Evolutionary conservation across 2,888 invertebrate species (phyloP).

Genomic region (Nephrotoma appendiculata): DNA sequence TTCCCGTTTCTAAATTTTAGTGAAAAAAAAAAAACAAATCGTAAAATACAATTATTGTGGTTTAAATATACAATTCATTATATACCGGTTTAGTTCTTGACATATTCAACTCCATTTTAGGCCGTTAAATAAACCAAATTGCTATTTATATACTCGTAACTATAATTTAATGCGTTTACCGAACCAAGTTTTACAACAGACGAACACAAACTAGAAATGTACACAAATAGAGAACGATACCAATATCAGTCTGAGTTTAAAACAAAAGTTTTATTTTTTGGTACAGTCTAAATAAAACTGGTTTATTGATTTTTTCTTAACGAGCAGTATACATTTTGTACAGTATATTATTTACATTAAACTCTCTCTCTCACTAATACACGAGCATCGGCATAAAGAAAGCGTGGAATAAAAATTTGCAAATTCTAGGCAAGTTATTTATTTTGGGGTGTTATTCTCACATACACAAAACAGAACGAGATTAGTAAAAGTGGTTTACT

Average conservation of each 20-base stretch:
- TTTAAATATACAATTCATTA: background rate
- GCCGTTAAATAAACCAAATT: background rate
- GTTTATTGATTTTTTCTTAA: background rate
- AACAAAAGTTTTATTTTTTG: background rate
- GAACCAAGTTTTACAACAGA: background rate
- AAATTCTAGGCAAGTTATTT: too few species aligned
- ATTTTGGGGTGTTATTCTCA: too few species aligned
- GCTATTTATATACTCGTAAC: background rate
- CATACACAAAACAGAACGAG: too few species aligned
- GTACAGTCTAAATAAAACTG: background rate
- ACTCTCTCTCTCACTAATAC: background rate
- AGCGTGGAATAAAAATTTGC: background rate
- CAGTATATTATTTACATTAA: background rate
- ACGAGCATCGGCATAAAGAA: background rate
- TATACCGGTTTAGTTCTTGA: background rate
- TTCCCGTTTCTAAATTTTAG: background rate
- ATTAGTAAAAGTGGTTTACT: too few species aligned
- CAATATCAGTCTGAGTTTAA: background rate
- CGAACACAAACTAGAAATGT: background rate
- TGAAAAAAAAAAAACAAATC: background rate
- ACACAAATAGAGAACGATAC: background rate
- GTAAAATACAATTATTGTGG: background rate
- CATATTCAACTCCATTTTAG: background rate
- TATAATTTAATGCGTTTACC: background rate
- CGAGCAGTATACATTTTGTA: background rate